These are phyloP conservation scores for Vidua macroura DNA, from an alignment of 2,113 vertebrate genomes.

Conservation along the genomic window DNA sequence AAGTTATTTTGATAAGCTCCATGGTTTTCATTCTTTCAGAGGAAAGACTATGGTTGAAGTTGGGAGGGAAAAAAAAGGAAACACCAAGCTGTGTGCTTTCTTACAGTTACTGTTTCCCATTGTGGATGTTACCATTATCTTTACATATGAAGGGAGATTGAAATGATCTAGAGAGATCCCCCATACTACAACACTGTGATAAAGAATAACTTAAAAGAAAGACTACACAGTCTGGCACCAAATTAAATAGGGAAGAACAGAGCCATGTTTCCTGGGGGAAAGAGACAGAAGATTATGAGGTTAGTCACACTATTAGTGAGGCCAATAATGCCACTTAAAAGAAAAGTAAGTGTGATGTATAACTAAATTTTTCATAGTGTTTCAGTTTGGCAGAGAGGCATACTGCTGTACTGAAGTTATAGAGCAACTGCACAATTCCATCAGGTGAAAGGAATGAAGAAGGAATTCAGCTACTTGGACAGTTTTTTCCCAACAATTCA, in stretches of 20 bases:
- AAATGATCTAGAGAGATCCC: slow-evolving; percentile 60
- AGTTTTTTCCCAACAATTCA: neutral
- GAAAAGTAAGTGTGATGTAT: slow-evolving; percentile 32
- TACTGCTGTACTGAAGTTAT: neutral
- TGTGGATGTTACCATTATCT: slow-evolving; percentile 62
- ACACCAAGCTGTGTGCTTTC: slow-evolving; percentile 56
- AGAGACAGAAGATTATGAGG: slow-evolving; percentile 57
- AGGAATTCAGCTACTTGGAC: neutral
- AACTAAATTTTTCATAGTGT: slow-evolving; percentile 2
- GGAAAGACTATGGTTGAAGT: slow-evolving; percentile 40
- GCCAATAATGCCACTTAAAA: slow-evolving; percentile 52
- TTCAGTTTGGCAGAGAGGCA: neutral
- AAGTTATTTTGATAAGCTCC: slow-evolving; percentile 64
- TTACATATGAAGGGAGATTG: slow-evolving; percentile 63
- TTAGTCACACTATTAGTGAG: slow-evolving; percentile 57
- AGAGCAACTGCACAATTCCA: neutral
- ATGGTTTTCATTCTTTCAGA: slow-evolving; percentile 36
- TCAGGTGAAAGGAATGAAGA: neutral
- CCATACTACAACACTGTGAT: slow-evolving; percentile 41
- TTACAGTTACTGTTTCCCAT: slow-evolving; percentile 39
- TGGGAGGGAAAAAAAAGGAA: slow-evolving; percentile 5
- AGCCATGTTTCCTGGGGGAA: slow-evolving; percentile 49
- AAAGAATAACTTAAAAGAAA: slow-evolving; percentile 58
- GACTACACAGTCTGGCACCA: slow-evolving; percentile 34
- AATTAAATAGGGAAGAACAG: slow-evolving; percentile 63